phyloP scores from a whole-genome alignment of 2,888 invertebrate genomes.

The Fissipunctia ypsillon region DNA sequence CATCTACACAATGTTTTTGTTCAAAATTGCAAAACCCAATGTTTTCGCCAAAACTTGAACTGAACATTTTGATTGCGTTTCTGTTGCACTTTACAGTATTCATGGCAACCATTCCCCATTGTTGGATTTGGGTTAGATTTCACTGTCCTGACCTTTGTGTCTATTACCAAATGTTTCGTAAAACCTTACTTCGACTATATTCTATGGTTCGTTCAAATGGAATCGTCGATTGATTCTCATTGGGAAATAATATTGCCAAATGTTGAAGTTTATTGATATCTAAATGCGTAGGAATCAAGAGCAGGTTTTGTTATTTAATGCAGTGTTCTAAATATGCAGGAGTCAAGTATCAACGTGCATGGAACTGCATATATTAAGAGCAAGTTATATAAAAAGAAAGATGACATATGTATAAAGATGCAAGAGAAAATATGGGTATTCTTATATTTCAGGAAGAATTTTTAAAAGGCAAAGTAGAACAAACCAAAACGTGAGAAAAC shows the following conservation, averaged over 20 bases:
- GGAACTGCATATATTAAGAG: slow-evolving; percentile 19
- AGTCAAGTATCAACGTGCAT: slow-evolving; percentile 41
- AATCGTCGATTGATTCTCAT: slow-evolving; percentile 71
- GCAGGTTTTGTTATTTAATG: slow-evolving; percentile 34
- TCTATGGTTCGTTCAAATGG: slow-evolving; percentile 72
- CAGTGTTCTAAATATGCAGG: slow-evolving; percentile 42
- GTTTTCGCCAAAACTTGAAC: slow-evolving; percentile 26
- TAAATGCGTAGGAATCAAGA: slow-evolving; percentile 27
- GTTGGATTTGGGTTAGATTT: slow-evolving; percentile 72
- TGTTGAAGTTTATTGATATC: slow-evolving; percentile 40
- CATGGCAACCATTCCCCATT: slow-evolving; percentile 61
- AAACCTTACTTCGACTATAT: slow-evolving; percentile 76
- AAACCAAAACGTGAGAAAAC: not conserved
- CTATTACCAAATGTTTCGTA: slow-evolving; percentile 79
- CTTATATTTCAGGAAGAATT: not conserved
- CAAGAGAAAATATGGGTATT: not conserved
- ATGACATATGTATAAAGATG: not conserved
- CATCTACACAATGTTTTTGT: not conserved
- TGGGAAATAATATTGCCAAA: slow-evolving; percentile 63
- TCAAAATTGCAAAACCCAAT: not conserved
- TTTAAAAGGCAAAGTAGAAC: too few species aligned
- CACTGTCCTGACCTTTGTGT: slow-evolving; percentile 80
- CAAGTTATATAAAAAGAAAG: not conserved
- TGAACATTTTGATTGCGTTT: slow-evolving; percentile 40
- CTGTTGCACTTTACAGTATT: slow-evolving; percentile 51